Conservation (phyloP, 2,888 invertebrate species). For the Agriopis marginaria region DNA sequence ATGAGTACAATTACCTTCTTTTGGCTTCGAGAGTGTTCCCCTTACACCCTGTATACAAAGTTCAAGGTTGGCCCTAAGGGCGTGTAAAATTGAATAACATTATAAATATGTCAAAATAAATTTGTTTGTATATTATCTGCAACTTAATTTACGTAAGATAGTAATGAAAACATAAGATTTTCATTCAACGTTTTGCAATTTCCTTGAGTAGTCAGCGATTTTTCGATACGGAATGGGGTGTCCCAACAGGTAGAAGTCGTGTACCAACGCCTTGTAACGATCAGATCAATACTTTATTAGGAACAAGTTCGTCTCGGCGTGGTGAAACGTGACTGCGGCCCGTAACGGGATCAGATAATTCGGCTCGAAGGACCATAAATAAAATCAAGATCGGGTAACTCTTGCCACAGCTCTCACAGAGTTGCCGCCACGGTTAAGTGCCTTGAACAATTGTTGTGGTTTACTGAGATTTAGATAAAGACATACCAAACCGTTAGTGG, state of each 20-base stretch:
- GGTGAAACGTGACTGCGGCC: slow-evolving; percentile 43
- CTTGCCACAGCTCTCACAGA: slow-evolving; percentile 23
- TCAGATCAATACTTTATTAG: slow-evolving; percentile 31
- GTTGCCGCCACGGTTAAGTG: background rate
- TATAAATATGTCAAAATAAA: too few species aligned
- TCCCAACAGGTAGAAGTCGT: background rate
- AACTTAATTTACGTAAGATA: too few species aligned
- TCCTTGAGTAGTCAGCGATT: too few species aligned
- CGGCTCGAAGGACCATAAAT: slow-evolving; percentile 43
- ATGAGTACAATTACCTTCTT: too few species aligned
- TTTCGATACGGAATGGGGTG: background rate
- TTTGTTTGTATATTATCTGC: too few species aligned
- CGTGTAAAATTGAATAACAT: too few species aligned
- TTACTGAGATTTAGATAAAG: slow-evolving; percentile 4
- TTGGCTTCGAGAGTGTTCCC: too few species aligned
- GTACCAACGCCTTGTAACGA: slow-evolving; percentile 1
- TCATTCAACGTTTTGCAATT: too few species aligned
- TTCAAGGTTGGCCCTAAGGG: too few species aligned
- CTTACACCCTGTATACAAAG: too few species aligned
- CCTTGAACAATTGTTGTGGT: slow-evolving; percentile 28
- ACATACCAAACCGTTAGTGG: background rate
- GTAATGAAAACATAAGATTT: too few species aligned
- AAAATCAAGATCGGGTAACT: slow-evolving; percentile 42
- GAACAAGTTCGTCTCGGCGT: slow-evolving; percentile 21
- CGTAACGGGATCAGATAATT: slow-evolving; percentile 46